These are phyloP conservation scores for Rhingia campestris DNA, from an alignment of 2,888 invertebrate species.

Conservation along the genomic window DNA sequence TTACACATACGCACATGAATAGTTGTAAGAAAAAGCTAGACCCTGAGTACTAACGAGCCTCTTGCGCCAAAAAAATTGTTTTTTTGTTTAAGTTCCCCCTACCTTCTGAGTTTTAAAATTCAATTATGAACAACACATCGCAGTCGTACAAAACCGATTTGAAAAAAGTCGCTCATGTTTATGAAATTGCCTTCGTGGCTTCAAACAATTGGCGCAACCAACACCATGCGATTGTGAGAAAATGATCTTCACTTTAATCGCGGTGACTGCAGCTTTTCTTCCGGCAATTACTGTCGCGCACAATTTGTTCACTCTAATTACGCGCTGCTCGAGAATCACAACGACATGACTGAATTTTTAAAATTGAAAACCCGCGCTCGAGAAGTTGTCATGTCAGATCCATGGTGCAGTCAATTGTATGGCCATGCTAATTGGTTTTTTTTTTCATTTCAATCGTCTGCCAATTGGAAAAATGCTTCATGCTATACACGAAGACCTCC, in stretches of 20 bases:
- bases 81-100: too few species aligned
- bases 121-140: too few species aligned
- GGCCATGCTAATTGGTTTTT: slow-evolving; percentile 67
- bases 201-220: slow-evolving; percentile 54
- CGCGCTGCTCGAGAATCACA: slow-evolving; percentile 8
- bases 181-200: slow-evolving; percentile 9
- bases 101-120: too few species aligned
- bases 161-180: too few species aligned
- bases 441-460: slow-evolving; percentile 19
- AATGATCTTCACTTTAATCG: slow-evolving; percentile 42
- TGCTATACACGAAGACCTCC: slow-evolving; percentile 10
- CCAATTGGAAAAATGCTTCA: slow-evolving; percentile 30
- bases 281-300: slow-evolving; percentile 37
- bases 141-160: too few species aligned
- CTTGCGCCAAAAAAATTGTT: too few species aligned
- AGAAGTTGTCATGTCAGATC: slow-evolving; percentile 28
- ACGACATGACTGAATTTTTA: slow-evolving; percentile 14
- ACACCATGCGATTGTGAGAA: slow-evolving; percentile 60
- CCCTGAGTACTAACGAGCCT: too few species aligned
- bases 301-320: slow-evolving; percentile 57
- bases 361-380: slow-evolving; percentile 31
- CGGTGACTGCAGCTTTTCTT: slow-evolving; percentile 19
- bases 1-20: too few species aligned
- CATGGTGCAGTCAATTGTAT: slow-evolving; percentile 42
- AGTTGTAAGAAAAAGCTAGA: too few species aligned